These are phyloP conservation scores for Andrena bicolor DNA, from an alignment of 2,888 invertebrate species.

Conservation along the genomic window DNA sequence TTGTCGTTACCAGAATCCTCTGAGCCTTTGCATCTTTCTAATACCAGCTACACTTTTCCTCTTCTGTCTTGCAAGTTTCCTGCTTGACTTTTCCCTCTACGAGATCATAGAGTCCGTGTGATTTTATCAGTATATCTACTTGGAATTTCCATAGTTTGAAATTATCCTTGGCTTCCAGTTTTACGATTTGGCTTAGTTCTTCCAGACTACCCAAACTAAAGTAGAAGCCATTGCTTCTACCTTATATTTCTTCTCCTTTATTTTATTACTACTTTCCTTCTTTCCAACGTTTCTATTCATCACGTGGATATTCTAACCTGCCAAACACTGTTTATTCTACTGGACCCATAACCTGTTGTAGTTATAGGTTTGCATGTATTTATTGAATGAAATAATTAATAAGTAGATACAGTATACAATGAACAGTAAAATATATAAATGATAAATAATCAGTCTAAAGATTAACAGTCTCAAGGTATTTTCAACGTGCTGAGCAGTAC, in stretches of 20 bases:
- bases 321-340: not conserved
- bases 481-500: too few relatives aligned
- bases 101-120: not conserved
- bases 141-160: not conserved
- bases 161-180: not conserved
- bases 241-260: too few relatives aligned
- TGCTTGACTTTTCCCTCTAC: not conserved
- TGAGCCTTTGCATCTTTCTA: not conserved
- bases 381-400: too few relatives aligned
- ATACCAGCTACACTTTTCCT: not conserved
- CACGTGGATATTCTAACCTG: conserved; percentile 4
- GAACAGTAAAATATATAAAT: too few relatives aligned
- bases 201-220: not conserved
- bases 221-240: not conserved
- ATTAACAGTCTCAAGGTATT: too few relatives aligned
- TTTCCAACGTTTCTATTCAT: not conserved
- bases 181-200: not conserved
- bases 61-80: not conserved
- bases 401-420: too few relatives aligned
- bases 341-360: not conserved
- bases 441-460: too few relatives aligned
- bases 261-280: too few relatives aligned
- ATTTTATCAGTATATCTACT: not conserved
- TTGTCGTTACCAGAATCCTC: not conserved
- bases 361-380: too few relatives aligned